A percentile compares a stretch with the other conserved stretches of the same genome.
Evolutionary conservation across 2,113 vertebrate genomes (phyloP).

Genomic region (Cnemophilus loriae): DNA sequence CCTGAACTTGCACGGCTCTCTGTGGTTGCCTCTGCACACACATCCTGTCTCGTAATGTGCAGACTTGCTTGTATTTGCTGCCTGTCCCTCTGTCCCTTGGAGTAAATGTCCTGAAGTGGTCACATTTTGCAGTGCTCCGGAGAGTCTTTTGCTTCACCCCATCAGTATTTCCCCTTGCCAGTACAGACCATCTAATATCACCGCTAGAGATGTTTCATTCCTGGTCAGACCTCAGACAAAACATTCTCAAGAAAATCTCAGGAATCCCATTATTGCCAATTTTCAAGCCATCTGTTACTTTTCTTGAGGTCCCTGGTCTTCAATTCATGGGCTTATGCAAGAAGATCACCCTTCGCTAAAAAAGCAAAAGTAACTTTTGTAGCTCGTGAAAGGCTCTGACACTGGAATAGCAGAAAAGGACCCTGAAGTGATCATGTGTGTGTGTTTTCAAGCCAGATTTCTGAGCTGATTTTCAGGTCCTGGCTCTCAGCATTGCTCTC

Average conservation of each 20-base stretch:
- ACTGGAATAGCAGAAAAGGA: neutral
- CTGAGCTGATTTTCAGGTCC: neutral
- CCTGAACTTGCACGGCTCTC: neutral
- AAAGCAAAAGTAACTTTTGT: neutral
- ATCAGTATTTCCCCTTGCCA: neutral
- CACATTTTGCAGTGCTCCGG: neutral
- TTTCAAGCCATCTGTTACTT: conserved; percentile 22
- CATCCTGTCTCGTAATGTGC: neutral
- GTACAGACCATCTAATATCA: neutral
- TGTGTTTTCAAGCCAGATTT: neutral
- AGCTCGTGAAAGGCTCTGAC: neutral
- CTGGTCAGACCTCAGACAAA: neutral
- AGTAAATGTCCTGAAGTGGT: neutral
- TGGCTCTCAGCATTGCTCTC: neutral
- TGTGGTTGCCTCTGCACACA: neutral
- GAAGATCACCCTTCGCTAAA: neutral
- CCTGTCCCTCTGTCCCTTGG: neutral
- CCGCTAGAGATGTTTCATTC: neutral
- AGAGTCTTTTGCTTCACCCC: neutral
- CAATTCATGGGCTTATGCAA: neutral
- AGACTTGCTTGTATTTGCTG: neutral
- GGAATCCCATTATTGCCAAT: conserved; percentile 15
- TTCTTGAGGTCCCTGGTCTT: neutral
- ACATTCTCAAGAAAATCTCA: neutral
- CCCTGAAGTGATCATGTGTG: neutral